Conservation (phyloP, 2,888 invertebrate species). For the Morinoia aosen region DNA sequence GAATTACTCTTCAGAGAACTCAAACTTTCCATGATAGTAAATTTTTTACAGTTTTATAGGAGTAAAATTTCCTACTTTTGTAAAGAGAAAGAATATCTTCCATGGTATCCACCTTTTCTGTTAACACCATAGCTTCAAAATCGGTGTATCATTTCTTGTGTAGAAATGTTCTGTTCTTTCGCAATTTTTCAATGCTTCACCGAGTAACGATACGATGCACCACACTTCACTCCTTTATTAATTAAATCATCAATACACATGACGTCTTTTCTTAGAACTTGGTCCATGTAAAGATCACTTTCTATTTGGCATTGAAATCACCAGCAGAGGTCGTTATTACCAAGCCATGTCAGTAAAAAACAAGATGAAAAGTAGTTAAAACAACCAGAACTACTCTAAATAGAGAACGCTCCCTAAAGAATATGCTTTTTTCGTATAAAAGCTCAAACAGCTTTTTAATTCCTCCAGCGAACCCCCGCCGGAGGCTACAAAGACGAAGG, state of each 20-base stretch:
- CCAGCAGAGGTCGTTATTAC: not conserved
- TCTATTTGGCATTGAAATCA: not conserved
- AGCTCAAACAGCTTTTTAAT: not conserved
- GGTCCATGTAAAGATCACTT: not conserved
- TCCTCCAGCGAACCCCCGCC: not conserved
- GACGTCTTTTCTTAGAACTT: not conserved
- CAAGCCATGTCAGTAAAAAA: not conserved
- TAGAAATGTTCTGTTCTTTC: not conserved
- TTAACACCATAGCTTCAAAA: not conserved
- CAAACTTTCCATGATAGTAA: too few relatives aligned
- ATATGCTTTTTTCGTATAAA: not conserved
- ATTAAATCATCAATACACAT: not conserved
- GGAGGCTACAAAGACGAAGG: not conserved
- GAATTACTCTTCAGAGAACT: too few relatives aligned
- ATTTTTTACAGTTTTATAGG: not conserved
- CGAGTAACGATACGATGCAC: not conserved
- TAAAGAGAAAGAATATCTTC: not conserved
- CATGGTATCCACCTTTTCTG: not conserved
- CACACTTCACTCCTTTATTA: not conserved
- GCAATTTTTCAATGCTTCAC: not conserved
- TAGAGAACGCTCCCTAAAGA: not conserved
- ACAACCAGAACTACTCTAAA: not conserved
- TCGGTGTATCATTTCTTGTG: not conserved
- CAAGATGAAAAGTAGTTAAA: not conserved
- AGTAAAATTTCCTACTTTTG: not conserved